Evolutionary conservation across 2,888 invertebrate genomes (phyloP).

Genomic region (Strigamia transsilvanica): DNA sequence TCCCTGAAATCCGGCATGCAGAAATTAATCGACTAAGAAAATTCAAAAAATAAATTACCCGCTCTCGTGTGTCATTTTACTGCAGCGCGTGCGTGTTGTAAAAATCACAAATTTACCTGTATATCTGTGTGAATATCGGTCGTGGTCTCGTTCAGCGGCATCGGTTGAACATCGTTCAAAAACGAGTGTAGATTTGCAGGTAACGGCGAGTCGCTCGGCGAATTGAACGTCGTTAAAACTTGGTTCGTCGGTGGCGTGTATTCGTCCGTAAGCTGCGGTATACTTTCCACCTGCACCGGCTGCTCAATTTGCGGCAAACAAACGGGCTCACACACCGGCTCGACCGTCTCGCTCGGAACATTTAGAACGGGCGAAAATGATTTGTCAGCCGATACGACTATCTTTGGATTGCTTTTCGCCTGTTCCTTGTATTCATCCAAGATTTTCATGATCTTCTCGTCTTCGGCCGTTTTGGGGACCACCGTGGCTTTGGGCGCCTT

Average conservation of each 20-base stretch:
- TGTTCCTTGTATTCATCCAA: not conserved
- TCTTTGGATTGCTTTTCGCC: not conserved
- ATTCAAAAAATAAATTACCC: too few species aligned
- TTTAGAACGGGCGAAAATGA: not conserved
- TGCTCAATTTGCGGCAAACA: not conserved
- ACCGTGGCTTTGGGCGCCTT: not conserved
- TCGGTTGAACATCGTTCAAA: not conserved
- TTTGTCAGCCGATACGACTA: not conserved
- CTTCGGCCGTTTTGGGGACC: not conserved
- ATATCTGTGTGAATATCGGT: too few species aligned
- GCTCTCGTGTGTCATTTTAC: too few species aligned
- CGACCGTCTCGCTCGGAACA: not conserved
- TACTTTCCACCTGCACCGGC: not conserved
- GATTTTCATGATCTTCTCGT: conserved; percentile 14
- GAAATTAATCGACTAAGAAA: too few species aligned
- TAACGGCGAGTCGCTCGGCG: not conserved
- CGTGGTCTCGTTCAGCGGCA: not conserved
- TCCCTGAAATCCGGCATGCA: too few species aligned
- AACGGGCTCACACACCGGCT: not conserved
- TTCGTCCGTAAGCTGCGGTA: not conserved
- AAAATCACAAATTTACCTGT: too few species aligned
- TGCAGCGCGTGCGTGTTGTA: too few species aligned
- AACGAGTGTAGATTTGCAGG: not conserved
- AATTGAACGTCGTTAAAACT: not conserved
- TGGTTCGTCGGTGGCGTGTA: not conserved